Conservation (phyloP, 2,797 vertebrate genomes). For the Anguilla anguilla region DNA sequence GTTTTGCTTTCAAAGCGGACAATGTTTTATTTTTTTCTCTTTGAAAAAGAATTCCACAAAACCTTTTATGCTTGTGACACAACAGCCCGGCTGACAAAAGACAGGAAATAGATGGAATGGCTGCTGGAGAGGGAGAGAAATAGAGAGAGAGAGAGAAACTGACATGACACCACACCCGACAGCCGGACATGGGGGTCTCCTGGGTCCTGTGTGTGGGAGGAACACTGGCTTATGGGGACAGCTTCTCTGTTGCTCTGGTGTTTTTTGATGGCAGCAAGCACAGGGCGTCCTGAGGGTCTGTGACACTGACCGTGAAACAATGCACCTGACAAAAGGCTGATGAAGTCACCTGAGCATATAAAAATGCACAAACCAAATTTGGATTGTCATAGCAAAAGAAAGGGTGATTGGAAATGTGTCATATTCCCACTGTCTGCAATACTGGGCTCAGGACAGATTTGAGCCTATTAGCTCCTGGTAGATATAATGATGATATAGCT, state of each 20-base stretch:
- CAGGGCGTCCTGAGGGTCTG: background rate
- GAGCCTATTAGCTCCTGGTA: constrained; percentile 47
- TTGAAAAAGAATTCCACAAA: constrained; percentile 45
- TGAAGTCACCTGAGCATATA: background rate
- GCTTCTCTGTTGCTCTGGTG: background rate
- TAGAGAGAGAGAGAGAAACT: constrained; percentile 61
- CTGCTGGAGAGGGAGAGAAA: constrained; percentile 35
- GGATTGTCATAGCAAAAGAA: background rate
- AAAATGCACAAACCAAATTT: background rate
- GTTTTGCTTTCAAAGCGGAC: background rate
- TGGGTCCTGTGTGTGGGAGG: background rate
- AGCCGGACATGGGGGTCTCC: background rate
- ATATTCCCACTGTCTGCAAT: background rate
- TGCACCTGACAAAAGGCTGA: background rate
- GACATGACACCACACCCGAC: constrained; percentile 57
- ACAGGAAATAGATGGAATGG: constrained; percentile 50
- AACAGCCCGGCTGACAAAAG: constrained; percentile 62
- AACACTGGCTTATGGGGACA: background rate
- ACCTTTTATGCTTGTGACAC: constrained; percentile 10
- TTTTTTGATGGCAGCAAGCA: background rate
- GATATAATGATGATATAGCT: constrained; percentile 22
- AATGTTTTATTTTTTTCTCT: constrained; percentile 56
- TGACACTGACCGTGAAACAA: background rate
- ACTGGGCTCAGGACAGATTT: constrained; percentile 62
- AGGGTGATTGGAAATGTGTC: background rate